Percentiles rank a stretch among this genome's conserved stretches.
phyloP scores from a whole-genome alignment of 1,140 invertebrate species.

The Bombus picipes region DNA sequence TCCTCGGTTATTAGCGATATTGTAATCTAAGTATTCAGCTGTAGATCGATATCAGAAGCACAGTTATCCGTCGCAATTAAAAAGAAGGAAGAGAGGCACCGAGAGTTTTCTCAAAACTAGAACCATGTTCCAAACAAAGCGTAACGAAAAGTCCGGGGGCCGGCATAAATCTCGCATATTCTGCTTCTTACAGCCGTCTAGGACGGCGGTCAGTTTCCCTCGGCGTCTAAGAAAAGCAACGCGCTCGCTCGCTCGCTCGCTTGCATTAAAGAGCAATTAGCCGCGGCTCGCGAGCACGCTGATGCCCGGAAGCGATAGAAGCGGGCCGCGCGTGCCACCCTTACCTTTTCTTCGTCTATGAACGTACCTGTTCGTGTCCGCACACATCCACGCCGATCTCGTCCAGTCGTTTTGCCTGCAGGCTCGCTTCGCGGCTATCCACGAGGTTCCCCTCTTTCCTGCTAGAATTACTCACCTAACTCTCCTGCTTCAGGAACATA shows the following conservation, averaged over 20 bases:
- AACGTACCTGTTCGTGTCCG: conserved; percentile 32
- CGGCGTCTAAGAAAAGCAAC: conserved; percentile 73
- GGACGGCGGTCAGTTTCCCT: conserved; percentile 43
- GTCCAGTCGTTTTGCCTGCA: conserved; percentile 34
- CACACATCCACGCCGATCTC: conserved; percentile 3
- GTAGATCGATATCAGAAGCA: conserved; percentile 5
- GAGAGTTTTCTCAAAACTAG: conserved; percentile 22
- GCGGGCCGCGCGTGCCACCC: conserved; percentile 79
- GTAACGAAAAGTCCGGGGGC: conserved; percentile 17
- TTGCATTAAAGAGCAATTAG: conserved; percentile 81
- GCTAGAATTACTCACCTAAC: conserved; percentile 28
- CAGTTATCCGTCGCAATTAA: conserved; percentile 32
- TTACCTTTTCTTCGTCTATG: conserved; percentile 72
- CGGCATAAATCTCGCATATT: conserved; percentile 15
- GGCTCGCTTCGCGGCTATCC: conserved; percentile 44
- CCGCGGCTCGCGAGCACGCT: conserved; percentile 80
- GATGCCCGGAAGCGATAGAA: conserved; percentile 82
- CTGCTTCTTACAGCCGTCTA: conserved; percentile 19
- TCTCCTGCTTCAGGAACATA: not conserved
- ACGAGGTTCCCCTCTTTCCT: conserved; percentile 31
- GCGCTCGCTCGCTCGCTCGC: conserved; percentile 66
- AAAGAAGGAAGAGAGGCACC: not conserved
- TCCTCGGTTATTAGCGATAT: not conserved
- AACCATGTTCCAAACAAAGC: conserved; percentile 15
- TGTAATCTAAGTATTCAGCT: not conserved